Conservation (phyloP, 2,113 vertebrate species). For the Dermatemys mawii region DNA sequence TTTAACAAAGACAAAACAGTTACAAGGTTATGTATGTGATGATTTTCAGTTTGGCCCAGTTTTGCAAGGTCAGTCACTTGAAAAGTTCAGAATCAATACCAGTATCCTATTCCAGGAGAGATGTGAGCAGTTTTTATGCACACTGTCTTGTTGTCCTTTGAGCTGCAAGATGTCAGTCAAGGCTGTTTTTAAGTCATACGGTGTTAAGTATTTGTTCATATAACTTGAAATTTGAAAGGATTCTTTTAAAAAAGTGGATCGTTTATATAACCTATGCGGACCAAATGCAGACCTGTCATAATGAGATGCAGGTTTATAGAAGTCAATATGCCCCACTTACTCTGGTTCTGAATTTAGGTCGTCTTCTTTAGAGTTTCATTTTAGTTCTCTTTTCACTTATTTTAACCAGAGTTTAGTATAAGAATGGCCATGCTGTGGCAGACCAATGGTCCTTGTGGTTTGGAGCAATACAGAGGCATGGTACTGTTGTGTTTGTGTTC, state of each 20-base stretch:
- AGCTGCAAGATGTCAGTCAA: not conserved
- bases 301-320: not conserved
- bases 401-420: not conserved
- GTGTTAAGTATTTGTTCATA: not conserved
- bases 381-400: not conserved
- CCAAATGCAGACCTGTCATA: not conserved
- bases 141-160: not conserved
- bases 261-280: not conserved
- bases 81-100: not conserved
- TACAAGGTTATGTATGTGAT: fast-evolving
- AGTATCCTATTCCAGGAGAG: not conserved
- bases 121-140: fast-evolving
- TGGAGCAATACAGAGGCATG: fast-evolving
- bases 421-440: not conserved
- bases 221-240: constrained; percentile 21
- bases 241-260: constrained; percentile 21
- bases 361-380: not conserved
- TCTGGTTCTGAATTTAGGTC: constrained; percentile 8
- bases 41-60: not conserved
- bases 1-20: not conserved
- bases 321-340: not conserved
- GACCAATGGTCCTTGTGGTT: not conserved
- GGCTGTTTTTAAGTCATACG: constrained; percentile 36
- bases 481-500: not conserved
- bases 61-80: not conserved